Percentiles rank a stretch among this genome's conserved stretches.
Conservation (phyloP, 2,888 invertebrate species). For the Sisyra terminalis region DNA sequence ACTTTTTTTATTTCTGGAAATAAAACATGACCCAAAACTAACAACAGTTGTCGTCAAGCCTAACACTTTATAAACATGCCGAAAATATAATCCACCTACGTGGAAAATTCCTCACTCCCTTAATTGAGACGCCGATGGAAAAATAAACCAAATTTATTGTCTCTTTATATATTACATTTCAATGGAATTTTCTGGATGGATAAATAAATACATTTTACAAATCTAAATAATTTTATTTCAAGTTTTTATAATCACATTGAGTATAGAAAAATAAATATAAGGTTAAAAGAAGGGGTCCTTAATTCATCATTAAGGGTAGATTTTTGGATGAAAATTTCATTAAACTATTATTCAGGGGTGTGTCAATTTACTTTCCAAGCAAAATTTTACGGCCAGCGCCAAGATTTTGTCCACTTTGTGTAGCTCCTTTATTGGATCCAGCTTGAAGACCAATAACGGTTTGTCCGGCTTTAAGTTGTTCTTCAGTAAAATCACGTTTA, state of each 20-base stretch:
- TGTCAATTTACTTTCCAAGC: slow-evolving; percentile 59
- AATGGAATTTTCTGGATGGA: no score
- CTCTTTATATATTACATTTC: no score
- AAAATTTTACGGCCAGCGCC: slow-evolving; percentile 84
- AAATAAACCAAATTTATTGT: no score
- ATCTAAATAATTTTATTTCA: no score
- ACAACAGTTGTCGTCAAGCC: no score
- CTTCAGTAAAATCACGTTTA: slow-evolving; percentile 88
- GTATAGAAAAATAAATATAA: slow-evolving; percentile 1
- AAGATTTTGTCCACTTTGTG: slow-evolving; percentile 79
- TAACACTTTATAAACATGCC: no score
- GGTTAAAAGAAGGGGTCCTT: slow-evolving; percentile 1
- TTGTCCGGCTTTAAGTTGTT: slow-evolving; percentile 77
- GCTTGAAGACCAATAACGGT: slow-evolving; percentile 86
- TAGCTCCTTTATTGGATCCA: slow-evolving; percentile 91
- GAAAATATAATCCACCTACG: no score
- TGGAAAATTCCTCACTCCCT: no score
- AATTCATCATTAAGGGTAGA: slow-evolving; percentile 8
- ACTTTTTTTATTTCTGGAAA: no score
- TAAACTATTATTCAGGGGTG: neutral
- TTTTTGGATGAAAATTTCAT: slow-evolving; percentile 8
- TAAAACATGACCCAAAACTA: no score
- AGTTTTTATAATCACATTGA: slow-evolving; percentile 7
- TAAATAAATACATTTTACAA: no score
- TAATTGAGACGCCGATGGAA: no score